Percentiles rank a stretch among this genome's conserved stretches.
Conservation (phyloP, 2,797 vertebrate genomes). For the Fundulus diaphanus region DNA sequence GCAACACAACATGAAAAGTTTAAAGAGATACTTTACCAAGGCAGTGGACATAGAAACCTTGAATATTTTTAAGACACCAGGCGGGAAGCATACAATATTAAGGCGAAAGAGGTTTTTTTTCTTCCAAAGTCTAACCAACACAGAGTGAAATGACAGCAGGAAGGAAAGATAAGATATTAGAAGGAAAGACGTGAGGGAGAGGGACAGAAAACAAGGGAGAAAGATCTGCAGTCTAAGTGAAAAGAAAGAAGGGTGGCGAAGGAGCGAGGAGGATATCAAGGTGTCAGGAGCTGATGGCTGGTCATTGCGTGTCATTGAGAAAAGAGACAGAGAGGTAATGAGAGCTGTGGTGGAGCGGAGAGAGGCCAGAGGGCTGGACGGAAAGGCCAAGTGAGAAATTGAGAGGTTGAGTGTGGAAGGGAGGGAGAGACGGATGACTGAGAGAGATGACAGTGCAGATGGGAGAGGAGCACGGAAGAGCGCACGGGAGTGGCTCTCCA, state of each 20-base stretch:
- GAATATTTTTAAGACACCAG: constrained; percentile 4
- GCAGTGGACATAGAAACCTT: constrained; percentile 2
- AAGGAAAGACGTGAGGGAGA: constrained; percentile 27
- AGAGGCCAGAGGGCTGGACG: constrained; percentile 53
- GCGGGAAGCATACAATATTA: constrained; percentile 5
- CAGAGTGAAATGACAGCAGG: constrained; percentile 17
- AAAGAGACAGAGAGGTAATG: constrained; percentile 63
- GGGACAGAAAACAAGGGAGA: constrained; percentile 20
- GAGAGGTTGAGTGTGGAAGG: constrained; percentile 55
- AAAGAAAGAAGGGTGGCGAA: constrained; percentile 12
- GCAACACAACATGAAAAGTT: not conserved
- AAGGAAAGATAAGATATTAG: constrained; percentile 39
- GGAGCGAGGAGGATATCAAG: constrained; percentile 45
- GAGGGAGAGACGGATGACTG: constrained; percentile 33
- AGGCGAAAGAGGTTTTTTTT: constrained; percentile 14
- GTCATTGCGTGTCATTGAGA: constrained; percentile 56
- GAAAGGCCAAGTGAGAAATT: constrained; percentile 72
- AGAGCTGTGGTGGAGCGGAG: constrained; percentile 50
- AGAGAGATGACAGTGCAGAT: constrained; percentile 31
- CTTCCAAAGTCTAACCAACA: constrained; percentile 18
- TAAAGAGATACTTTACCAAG: constrained; percentile 3
- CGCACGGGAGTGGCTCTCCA: constrained; percentile 41
- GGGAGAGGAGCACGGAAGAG: constrained; percentile 16
- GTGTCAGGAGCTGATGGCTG: constrained; percentile 56
- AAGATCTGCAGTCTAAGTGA: constrained; percentile 23